A percentile compares a stretch with the other conserved stretches of the same genome.
These are phyloP conservation scores for Siniperca scherzeri DNA, from an alignment of 2,797 vertebrate genomes.

Conservation along the genomic window DNA sequence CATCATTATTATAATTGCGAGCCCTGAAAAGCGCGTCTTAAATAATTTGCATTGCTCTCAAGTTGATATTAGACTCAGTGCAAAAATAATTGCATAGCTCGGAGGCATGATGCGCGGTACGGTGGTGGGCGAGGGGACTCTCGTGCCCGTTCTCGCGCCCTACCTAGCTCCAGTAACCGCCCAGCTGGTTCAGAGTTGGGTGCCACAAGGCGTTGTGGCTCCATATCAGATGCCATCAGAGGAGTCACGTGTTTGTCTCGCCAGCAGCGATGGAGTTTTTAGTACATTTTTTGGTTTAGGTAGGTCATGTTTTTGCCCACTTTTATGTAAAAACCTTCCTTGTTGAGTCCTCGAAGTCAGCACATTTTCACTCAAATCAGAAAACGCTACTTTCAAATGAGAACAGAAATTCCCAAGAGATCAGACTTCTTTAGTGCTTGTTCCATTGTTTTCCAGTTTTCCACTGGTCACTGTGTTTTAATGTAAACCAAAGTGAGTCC, in stretches of 20 bases:
- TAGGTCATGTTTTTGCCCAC: conserved; percentile 10
- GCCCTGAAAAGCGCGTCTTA: conserved; percentile 88
- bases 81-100: conserved; percentile 89
- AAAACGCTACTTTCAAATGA: conserved; percentile 8
- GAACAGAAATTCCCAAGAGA: conserved; percentile 24
- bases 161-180: conserved; percentile 22
- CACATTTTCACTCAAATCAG: conserved; percentile 3
- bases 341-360: neutral
- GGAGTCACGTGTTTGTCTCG: conserved; percentile 30
- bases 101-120: conserved; percentile 83
- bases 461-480: conserved; percentile 25
- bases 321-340: neutral
- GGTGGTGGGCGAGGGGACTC: conserved; percentile 57
- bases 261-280: neutral
- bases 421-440: conserved; percentile 7
- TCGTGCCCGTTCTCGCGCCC: conserved; percentile 24
- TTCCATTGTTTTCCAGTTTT: conserved; percentile 23
- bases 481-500: conserved; percentile 19
- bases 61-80: conserved; percentile 88
- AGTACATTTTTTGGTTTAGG: neutral
- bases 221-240: conserved; percentile 53
- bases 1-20: conserved; percentile 91
- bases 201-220: conserved; percentile 37
- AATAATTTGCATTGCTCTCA: conserved; percentile 91
- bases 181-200: conserved; percentile 38